Conservation (phyloP, 30 jellyfish, hydroid and myxozoan species). For the Nemopilema nomurai region DNA sequence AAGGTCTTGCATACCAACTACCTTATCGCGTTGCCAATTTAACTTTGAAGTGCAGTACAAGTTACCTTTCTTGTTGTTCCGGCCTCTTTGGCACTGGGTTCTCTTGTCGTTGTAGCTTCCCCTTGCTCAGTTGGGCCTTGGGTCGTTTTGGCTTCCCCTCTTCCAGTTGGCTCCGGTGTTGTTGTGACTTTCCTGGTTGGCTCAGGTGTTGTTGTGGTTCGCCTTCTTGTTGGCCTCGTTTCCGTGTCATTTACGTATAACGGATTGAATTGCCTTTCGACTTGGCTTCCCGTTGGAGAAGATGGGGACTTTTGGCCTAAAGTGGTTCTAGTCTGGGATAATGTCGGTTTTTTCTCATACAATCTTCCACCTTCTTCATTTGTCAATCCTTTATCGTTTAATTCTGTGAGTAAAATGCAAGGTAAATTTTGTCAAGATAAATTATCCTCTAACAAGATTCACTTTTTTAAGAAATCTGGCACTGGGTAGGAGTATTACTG, state of each 20-base stretch:
- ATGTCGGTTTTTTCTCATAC: slow-evolving; percentile 27
- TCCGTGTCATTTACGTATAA: slow-evolving; percentile 36
- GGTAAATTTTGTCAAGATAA: too few relatives aligned
- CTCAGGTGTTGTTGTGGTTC: slow-evolving; percentile 41
- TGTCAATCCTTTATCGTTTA: slow-evolving; percentile 42
- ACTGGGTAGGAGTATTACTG: too few relatives aligned
- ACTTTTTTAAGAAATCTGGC: too few relatives aligned
- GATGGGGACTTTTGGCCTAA: neutral
- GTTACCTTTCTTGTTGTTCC: neutral
- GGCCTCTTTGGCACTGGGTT: slow-evolving; percentile 7
- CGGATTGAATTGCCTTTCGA: slow-evolving; percentile 29
- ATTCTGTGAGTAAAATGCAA: neutral
- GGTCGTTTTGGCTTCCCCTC: slow-evolving; percentile 4
- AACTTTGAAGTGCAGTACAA: neutral
- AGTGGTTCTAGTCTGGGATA: slow-evolving; percentile 13
- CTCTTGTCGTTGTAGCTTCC: slow-evolving; percentile 1
- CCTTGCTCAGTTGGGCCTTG: slow-evolving; percentile 4
- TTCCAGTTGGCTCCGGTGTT: neutral
- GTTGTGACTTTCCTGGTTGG: slow-evolving; percentile 19
- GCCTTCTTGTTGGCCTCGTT: slow-evolving; percentile 29
- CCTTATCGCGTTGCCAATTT: neutral
- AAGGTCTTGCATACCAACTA: neutral
- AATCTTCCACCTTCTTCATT: slow-evolving; percentile 29
- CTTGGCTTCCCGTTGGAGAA: neutral
- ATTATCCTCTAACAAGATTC: too few relatives aligned